These are phyloP conservation scores for Callocephalon fimbriatum DNA, from an alignment of 2,113 vertebrate species.

Conservation along the genomic window DNA sequence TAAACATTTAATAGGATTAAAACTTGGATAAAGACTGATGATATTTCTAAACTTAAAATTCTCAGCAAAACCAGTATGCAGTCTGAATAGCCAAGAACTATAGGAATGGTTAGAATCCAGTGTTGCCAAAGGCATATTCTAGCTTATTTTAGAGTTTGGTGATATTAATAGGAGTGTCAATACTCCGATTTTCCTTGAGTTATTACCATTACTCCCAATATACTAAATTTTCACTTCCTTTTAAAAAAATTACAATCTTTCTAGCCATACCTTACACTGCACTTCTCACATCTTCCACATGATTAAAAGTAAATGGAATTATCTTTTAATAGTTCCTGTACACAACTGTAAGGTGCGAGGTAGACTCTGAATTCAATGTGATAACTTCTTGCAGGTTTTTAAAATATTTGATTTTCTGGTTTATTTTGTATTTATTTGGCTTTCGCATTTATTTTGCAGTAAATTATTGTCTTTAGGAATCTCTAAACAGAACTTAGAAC, in stretches of 20 bases:
- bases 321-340: neutral
- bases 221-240: neutral
- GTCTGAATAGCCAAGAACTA: neutral
- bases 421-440: neutral
- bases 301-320: neutral
- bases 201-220: neutral
- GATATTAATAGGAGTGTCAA: accelerated
- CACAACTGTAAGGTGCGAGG: neutral
- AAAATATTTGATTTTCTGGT: neutral
- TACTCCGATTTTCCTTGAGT: neutral
- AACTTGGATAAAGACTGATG: neutral
- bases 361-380: neutral
- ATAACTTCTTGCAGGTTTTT: neutral
- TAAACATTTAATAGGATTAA: neutral
- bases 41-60: neutral
- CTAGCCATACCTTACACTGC: neutral
- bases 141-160: neutral
- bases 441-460: neutral
- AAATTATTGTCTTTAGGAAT: neutral
- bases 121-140: neutral
- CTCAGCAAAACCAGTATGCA: neutral
- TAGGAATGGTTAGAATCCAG: neutral
- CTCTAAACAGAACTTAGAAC: neutral
- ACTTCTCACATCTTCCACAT: neutral
- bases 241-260: neutral